Conservation (phyloP, 2,888 invertebrate genomes). For the Phaonia tiefii region DNA sequence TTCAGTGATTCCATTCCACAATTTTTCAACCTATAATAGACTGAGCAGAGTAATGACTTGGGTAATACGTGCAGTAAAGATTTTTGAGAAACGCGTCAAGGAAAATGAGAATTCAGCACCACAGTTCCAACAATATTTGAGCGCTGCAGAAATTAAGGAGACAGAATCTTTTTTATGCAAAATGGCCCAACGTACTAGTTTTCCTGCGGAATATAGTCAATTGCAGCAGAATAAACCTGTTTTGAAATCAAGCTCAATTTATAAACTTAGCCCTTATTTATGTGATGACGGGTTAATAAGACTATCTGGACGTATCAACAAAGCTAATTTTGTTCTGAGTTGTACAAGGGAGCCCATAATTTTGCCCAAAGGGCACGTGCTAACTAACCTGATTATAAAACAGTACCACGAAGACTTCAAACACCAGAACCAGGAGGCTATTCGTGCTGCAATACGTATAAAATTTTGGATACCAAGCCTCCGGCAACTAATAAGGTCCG, state of each 20-base stretch:
- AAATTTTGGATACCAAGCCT: too few species aligned
- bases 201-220: not conserved
- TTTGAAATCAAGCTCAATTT: not conserved
- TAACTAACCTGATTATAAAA: too few species aligned
- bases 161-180: constrained; percentile 1
- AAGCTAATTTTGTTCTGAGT: too few species aligned
- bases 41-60: constrained; percentile 7
- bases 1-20: constrained; percentile 11
- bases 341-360: too few species aligned
- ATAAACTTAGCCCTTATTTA: constrained; percentile 20
- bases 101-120: not conserved
- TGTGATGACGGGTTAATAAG: constrained; percentile 12
- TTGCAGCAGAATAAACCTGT: not conserved
- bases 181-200: not conserved
- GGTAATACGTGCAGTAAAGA: constrained; percentile 8
- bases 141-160: not conserved
- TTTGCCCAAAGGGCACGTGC: too few species aligned
- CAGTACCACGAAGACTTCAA: too few species aligned
- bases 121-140: not conserved
- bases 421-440: too few species aligned
- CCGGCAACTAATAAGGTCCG: too few species aligned
- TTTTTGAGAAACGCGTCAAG: not conserved
- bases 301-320: too few species aligned
- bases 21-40: constrained; percentile 25
- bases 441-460: too few species aligned